Evolutionary conservation across 2,888 invertebrate genomes (phyloP).

Genomic region (Schrankia costaestrigalis): DNA sequence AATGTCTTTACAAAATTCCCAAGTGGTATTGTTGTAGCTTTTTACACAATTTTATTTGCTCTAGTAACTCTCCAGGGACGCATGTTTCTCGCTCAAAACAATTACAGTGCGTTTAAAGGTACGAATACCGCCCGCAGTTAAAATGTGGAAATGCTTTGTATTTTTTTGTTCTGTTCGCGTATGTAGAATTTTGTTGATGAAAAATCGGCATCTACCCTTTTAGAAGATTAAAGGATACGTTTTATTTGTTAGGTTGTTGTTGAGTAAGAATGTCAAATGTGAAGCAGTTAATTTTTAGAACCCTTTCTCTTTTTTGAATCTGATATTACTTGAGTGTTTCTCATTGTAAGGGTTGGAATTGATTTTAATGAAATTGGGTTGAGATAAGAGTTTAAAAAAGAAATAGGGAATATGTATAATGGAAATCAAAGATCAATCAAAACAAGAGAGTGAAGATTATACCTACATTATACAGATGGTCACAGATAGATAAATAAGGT

Average conservation of each 20-base stretch:
- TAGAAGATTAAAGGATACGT: conserved; percentile 2
- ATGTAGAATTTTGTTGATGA: conserved; percentile 17
- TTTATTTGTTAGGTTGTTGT: too few species aligned
- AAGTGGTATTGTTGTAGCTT: conserved; percentile 28
- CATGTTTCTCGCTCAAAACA: conserved; percentile 32
- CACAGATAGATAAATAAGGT: too few species aligned
- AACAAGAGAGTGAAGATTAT: too few species aligned
- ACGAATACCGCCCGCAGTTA: conserved; percentile 24
- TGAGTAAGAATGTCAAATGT: too few species aligned
- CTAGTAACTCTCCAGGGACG: conserved; percentile 19
- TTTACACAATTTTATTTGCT: conserved; percentile 32
- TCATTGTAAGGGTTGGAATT: neutral
- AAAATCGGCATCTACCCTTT: conserved; percentile 7
- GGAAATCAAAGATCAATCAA: too few species aligned
- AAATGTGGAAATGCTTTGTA: conserved; percentile 30
- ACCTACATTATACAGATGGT: too few species aligned
- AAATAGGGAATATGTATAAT: too few species aligned
- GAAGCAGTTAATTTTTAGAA: too few species aligned
- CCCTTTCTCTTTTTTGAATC: neutral
- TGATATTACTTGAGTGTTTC: neutral
- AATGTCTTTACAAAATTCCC: too few species aligned
- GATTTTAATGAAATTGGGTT: neutral
- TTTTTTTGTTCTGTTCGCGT: too few species aligned
- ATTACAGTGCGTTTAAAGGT: conserved; percentile 31
- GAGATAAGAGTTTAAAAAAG: neutral